Evolutionary conservation across 37 sponge, comb jelly and placozoan species (phyloP), one percentile per base, ranked within the genome.

Genomic region (Haliclona indistincta): DNA sequence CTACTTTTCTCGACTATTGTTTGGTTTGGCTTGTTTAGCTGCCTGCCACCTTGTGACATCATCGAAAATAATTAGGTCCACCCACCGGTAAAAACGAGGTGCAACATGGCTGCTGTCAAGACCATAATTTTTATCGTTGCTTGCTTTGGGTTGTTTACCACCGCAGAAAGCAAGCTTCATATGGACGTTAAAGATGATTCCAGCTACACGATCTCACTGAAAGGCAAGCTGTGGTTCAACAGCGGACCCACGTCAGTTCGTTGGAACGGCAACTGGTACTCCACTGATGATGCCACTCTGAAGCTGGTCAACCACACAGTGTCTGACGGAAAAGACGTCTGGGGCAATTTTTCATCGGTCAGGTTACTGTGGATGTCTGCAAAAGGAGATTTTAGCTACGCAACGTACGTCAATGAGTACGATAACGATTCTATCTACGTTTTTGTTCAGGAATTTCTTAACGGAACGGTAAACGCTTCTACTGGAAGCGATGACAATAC

Each of bases 141-240:
- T n/a, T n/a, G n/a, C n/a, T n/a, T n/a, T n/a, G n/a, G n/a, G n/a
- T n/a, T n/a, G n/a, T n/a, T n/a, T n/a, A n/a, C n/a, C n/a, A n/a
- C n/a, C n/a, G n/a, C n/a, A n/a, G n/a, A n/a, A n/a, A n/a, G n/a
- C n/a, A n/a, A n/a, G n/a, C n/a, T n/a, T n/a, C n/a, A n/a, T n/a
- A n/a, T n/a, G n/a, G n/a, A n/a, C n/a, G n/a, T n/a, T n/a, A n/a
- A n/a, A n/a, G n/a, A n/a, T n/a, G n/a, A n/a, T n/a, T n/a, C n/a
- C n/a, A n/a, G n/a, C n/a, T n/a, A n/a, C n/a, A n/a, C n/a, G n/a
- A n/a, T n/a, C n/a, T n/a, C n/a, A n/a, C n/a, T n/a, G n/a, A n/a
- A n/a, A n/a, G 83, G 55, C 26, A 54, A 56, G 34, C 36, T 55
- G n/a, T 82, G 83, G 83, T 82, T 82, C 75, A 65, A 67, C 26